A percentile compares a stretch with the other conserved stretches of the same genome.
Conservation (phyloP, 2,797 vertebrate genomes). For the Sebastes kiyomatsui region DNA sequence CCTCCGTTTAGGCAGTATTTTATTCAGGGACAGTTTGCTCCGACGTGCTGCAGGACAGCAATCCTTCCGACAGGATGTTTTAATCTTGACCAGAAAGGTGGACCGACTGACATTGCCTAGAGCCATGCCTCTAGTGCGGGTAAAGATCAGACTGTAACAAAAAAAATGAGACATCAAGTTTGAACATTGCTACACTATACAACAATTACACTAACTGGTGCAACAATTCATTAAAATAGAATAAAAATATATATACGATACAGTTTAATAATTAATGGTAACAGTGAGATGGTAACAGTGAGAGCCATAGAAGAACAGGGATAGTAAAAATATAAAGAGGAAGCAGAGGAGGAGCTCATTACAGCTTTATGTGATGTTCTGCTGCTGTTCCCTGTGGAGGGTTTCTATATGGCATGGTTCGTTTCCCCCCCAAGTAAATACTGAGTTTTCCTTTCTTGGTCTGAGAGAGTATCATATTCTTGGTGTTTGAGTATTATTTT, state of each 20-base stretch:
- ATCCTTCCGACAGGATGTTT: neutral
- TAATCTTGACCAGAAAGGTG: too few species aligned
- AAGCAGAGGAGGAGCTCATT: neutral
- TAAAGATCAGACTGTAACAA: neutral
- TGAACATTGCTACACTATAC: neutral
- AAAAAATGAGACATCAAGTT: neutral
- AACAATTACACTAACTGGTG: neutral
- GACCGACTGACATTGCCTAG: neutral
- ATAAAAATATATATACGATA: neutral
- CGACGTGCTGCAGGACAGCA: neutral
- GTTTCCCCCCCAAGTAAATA: neutral
- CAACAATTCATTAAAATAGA: neutral
- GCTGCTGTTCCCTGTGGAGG: neutral
- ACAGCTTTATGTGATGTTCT: conserved; percentile 12
- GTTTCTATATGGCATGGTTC: neutral
- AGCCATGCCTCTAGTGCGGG: neutral
- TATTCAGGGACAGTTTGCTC: neutral
- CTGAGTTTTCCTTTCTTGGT: neutral
- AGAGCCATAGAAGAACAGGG: neutral
- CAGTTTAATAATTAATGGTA: neutral
- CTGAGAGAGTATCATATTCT: neutral
- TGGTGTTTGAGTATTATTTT: neutral
- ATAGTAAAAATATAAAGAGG: neutral
- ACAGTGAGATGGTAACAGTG: neutral
- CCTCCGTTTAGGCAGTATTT: neutral